Conservation (phyloP, 2,888 invertebrate species). For the Patella pellucida region DNA sequence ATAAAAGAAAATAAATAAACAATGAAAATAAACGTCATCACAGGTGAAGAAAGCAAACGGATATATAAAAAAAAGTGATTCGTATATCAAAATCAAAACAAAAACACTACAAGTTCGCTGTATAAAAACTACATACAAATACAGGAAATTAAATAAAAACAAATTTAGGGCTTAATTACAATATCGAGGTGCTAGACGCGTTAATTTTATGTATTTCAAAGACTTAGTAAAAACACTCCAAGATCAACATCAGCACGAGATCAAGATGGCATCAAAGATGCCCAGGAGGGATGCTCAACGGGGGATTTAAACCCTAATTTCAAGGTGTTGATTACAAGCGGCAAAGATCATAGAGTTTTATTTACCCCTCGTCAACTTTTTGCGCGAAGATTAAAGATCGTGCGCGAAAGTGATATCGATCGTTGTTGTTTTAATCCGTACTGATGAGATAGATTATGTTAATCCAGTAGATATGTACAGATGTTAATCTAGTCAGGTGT, state of each 20-base stretch:
- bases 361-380: constrained; percentile 1
- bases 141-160: not conserved
- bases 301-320: not conserved
- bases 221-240: not conserved
- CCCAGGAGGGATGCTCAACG: not conserved
- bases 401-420: not conserved
- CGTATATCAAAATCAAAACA: no score
- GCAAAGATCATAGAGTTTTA: not conserved
- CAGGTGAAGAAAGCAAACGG: no score
- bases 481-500: not conserved
- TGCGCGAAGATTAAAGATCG: constrained; percentile 7
- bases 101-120: no score
- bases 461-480: not conserved
- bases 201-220: not conserved
- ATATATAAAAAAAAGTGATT: no score
- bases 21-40: no score
- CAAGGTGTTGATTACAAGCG: constrained; percentile 11
- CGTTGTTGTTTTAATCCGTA: not conserved
- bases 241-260: constrained; percentile 2
- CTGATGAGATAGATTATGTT: constrained; percentile 1
- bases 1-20: no score
- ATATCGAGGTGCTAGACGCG: not conserved
- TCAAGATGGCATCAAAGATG: not conserved
- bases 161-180: not conserved
- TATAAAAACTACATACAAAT: not conserved